phyloP scores from a whole-genome alignment of 2,888 invertebrate species.

The Bedellia somnulentella region DNA sequence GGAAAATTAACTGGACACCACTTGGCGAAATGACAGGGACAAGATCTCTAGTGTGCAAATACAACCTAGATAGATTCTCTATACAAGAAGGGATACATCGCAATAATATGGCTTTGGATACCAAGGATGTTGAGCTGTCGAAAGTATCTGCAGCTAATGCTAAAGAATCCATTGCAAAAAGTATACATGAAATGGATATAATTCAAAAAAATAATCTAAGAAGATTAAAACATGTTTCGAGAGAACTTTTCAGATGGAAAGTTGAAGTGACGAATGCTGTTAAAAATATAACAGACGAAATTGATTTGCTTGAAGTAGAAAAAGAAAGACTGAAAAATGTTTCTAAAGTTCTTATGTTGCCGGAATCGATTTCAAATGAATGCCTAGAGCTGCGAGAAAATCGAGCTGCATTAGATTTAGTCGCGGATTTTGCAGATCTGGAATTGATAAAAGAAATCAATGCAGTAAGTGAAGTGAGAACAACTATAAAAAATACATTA shows the following conservation, averaged over 20 bases:
- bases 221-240: conserved; percentile 65
- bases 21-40: conserved; percentile 71
- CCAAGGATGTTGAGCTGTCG: conserved; percentile 50
- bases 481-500: conserved; percentile 62
- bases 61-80: conserved; percentile 73
- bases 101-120: conserved; percentile 55
- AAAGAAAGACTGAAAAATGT: conserved; percentile 70
- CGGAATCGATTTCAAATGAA: conserved; percentile 76
- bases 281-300: conserved; percentile 69
- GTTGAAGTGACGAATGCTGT: conserved; percentile 72
- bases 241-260: conserved; percentile 75
- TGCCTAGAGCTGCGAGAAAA: conserved; percentile 72
- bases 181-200: conserved; percentile 67
- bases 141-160: conserved; percentile 64
- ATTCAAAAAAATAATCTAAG: conserved; percentile 66
- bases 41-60: conserved; percentile 73
- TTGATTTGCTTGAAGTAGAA: conserved; percentile 68
- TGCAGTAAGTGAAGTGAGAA: conserved; percentile 69
- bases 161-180: conserved; percentile 65
- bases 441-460: conserved; percentile 76
- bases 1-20: conserved; percentile 74
- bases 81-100: conserved; percentile 72
- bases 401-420: conserved; percentile 72
- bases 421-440: conserved; percentile 75
- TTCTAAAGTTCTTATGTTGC: conserved; percentile 66